These are phyloP conservation scores for Pelecanus crispus DNA, from an alignment of 2,113 vertebrate species.

Conservation along the genomic window DNA sequence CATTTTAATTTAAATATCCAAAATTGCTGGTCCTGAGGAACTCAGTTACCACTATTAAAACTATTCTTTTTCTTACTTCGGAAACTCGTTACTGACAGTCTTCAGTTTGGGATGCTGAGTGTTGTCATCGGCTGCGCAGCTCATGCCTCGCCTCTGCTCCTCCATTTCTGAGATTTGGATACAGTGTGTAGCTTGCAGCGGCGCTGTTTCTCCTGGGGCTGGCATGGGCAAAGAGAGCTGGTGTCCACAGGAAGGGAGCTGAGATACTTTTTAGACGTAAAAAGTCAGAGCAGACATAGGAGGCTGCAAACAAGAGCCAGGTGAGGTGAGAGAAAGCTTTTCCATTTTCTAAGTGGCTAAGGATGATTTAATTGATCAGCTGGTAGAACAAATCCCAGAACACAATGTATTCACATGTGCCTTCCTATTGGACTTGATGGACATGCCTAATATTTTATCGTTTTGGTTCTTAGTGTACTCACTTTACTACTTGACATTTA, in stretches of 20 bases:
- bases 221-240: background rate
- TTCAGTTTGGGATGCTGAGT: background rate
- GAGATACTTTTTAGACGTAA: background rate
- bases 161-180: accelerated
- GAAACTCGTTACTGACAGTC: background rate
- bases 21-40: background rate
- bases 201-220: background rate
- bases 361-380: background rate
- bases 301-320: background rate
- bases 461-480: background rate
- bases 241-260: background rate
- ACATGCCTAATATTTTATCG: background rate
- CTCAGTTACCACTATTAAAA: background rate
- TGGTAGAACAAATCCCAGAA: background rate
- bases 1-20: slow-evolving; percentile 26
- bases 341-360: background rate
- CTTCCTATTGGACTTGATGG: background rate
- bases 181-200: accelerated
- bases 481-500: background rate
- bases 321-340: background rate
- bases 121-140: accelerated
- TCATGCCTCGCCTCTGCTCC: accelerated
- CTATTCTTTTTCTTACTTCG: background rate
- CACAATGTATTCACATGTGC: background rate
- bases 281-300: background rate